These are phyloP conservation scores for Lasioglossum malachurum DNA, from an alignment of 2,888 invertebrate genomes.

Conservation along the genomic window DNA sequence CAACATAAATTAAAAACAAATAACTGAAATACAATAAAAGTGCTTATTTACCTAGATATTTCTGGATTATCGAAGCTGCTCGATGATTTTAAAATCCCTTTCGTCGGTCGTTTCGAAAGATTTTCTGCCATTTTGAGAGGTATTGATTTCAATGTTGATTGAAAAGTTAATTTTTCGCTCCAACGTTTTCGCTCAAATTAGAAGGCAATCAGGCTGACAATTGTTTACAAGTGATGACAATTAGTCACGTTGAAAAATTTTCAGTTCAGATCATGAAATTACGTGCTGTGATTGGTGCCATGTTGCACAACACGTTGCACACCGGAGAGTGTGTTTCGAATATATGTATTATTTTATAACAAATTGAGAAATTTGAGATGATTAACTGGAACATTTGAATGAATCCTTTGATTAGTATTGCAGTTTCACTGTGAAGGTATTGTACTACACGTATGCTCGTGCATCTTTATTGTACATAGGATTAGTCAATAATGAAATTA, in stretches of 20 bases:
- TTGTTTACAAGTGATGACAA: conserved; percentile 37
- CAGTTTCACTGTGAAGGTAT: not conserved
- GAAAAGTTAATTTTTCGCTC: conserved; percentile 31
- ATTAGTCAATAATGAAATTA: conserved; percentile 19
- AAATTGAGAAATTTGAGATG: not conserved
- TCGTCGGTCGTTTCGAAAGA: conserved; percentile 92
- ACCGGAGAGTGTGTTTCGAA: conserved; percentile 11
- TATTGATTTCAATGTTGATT: conserved; percentile 46
- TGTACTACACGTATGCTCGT: not conserved
- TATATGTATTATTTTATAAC: conserved; percentile 18
- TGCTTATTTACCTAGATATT: conserved; percentile 81
- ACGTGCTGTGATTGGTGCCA: conserved; percentile 46
- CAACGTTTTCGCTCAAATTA: conserved; percentile 31
- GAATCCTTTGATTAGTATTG: not conserved
- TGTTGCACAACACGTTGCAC: conserved; percentile 37
- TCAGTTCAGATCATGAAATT: conserved; percentile 34
- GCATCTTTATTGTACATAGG: not conserved
- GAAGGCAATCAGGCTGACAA: conserved; percentile 24
- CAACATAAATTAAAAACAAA: not conserved
- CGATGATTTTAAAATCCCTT: conserved; percentile 96
- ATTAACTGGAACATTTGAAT: conserved; percentile 3
- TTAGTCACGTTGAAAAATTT: conserved; percentile 39
- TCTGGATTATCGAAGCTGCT: conserved; percentile 94
- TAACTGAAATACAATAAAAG: not conserved
- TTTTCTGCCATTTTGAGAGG: conserved; percentile 89